Evolutionary conservation across 2,888 invertebrate species (phyloP).

Genomic region (Watsonalla binaria): DNA sequence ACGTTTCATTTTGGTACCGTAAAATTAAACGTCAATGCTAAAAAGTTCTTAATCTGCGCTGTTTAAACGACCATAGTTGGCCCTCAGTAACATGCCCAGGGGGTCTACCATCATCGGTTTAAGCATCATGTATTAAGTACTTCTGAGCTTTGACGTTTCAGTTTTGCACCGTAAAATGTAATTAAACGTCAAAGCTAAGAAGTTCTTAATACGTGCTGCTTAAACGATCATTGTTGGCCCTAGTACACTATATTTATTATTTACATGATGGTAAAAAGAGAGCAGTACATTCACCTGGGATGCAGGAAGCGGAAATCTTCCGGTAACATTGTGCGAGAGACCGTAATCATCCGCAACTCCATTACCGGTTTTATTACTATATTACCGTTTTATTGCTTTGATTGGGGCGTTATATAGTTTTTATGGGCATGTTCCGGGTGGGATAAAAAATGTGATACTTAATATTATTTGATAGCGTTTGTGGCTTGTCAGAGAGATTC

Average conservation of each 20-base stretch:
- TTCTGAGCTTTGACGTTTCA: too few relatives aligned
- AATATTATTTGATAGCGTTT: not conserved
- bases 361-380: conserved; percentile 2
- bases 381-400: conserved; percentile 1
- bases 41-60: too few relatives aligned
- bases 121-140: too few relatives aligned
- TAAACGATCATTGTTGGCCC: not conserved
- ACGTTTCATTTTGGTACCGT: too few relatives aligned
- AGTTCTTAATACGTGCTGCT: not conserved
- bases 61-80: too few relatives aligned
- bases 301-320: conserved; percentile 19
- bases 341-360: conserved; percentile 10
- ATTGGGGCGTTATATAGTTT: conserved; percentile 1
- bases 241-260: not conserved
- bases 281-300: conserved; percentile 22
- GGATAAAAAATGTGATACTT: not conserved
- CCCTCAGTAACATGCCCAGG: too few relatives aligned
- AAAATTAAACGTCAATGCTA: too few relatives aligned
- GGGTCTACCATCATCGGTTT: too few relatives aligned
- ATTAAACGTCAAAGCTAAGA: too few relatives aligned
- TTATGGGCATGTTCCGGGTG: not conserved
- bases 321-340: conserved; percentile 6
- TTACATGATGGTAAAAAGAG: not conserved
- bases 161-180: too few relatives aligned
- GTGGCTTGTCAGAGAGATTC: not conserved